phyloP scores from a whole-genome alignment of 2,888 invertebrate genomes.

The Conus canariensis region DNA sequence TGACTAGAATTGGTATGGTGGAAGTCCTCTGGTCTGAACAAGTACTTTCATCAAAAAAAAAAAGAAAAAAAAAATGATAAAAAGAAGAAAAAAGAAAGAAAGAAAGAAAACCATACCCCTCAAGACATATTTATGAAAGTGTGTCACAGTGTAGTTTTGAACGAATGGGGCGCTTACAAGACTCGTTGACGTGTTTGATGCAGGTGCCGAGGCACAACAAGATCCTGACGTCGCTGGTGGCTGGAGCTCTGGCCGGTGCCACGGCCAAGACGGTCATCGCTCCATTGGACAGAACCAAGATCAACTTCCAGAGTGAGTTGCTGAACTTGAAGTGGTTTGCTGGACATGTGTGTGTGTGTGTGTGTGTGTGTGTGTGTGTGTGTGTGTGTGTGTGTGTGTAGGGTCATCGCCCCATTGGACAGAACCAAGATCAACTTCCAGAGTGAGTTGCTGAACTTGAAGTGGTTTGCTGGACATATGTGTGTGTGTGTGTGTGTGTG shows the following conservation, averaged over 20 bases:
- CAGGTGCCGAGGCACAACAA: conserved; percentile 75
- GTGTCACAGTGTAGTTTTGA: too few species aligned
- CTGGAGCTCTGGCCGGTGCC: conserved; percentile 97
- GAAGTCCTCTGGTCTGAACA: too few species aligned
- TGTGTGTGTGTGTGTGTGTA: not conserved
- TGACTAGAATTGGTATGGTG: too few species aligned
- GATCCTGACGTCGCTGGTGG: conserved; percentile 87
- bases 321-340: not conserved
- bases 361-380: not conserved
- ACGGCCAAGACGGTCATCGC: conserved; percentile 96
- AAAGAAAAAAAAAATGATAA: too few species aligned
- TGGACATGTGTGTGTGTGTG: not conserved
- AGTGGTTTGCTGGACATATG: not conserved
- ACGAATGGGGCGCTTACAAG: too few species aligned
- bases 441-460: conserved; percentile 72
- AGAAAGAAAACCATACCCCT: too few species aligned
- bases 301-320: conserved; percentile 90
- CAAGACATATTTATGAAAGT: too few species aligned
- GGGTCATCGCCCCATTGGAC: conserved; percentile 96
- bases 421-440: conserved; percentile 99
- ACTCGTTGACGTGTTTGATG: too few species aligned
- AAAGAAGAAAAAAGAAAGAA: too few species aligned
- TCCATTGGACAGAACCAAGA: conserved; percentile 97
- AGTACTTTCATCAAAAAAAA: too few species aligned
- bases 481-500: too few species aligned